Base-by-base conservation (phyloP, 2,888 invertebrate species). In the Sipha maydis region DNA sequence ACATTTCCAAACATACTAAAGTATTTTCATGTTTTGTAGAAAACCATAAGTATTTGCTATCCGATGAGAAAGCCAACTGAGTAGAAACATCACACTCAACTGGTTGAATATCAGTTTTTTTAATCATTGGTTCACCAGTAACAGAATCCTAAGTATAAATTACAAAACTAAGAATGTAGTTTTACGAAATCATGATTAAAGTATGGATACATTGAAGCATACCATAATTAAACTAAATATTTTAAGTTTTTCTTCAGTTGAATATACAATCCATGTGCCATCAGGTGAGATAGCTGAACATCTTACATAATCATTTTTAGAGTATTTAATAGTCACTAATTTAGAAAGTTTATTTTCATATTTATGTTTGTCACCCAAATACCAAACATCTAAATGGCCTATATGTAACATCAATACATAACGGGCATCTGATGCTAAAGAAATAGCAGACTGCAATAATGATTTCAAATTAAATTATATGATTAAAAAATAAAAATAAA, bases 231-330 rank as follows among this genome's bases (percentile, higher is more conserved):
- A 93, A 91, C 93, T 93, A 89, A 96, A 95, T 89, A 97, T 92
- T 89, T 96, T 93, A 54, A 96, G 92, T 89, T 94, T 92, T 83
- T 92, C 93, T 48, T 93, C 92, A 0, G 96, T 96, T 0, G 97
- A 95, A 91, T 96, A 97, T 11, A 95, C 94, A 34, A 98, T 93
- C 92, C 95, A 94, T 89, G 94, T 93, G 1, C 95, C 96, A 91
- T 95, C 93, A 3, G 94, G 93, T 8, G 96, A 96, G 11, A 97
- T 92, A 21, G 94, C 94, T 90, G 95, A 94, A 90, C 95, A 95
- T 11, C 94, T 92, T 54, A 97, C 95, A n/a, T 73, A 84, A 3
- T 84, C 82, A 83, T 89, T 89, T 89, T 89, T 89, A 21, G 89
- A 89, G 54, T 89, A 89, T 83, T 90, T 89, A 21, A 89, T 88